phyloP scores from a whole-genome alignment of 2,797 vertebrate species.

The Petrocephalus sullivani region DNA sequence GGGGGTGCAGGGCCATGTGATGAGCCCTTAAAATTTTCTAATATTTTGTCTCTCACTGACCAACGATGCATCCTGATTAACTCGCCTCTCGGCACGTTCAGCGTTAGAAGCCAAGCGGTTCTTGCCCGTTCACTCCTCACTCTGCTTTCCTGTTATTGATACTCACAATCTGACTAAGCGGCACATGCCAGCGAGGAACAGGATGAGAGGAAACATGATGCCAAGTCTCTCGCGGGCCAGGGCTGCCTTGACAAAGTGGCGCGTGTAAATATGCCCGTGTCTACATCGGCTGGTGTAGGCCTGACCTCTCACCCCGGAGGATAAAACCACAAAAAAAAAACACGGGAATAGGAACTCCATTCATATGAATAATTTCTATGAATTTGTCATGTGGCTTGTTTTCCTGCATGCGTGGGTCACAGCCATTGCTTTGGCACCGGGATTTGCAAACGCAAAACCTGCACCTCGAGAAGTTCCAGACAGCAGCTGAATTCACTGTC shows the following conservation, averaged over 20 bases:
- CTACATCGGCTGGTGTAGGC: neutral
- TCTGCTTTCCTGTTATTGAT: neutral
- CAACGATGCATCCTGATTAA: neutral
- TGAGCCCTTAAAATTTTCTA: neutral
- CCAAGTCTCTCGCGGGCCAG: neutral
- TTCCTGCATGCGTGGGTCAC: neutral
- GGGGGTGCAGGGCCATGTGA: neutral
- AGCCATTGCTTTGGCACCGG: no score
- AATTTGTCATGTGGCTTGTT: neutral
- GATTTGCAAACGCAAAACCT: neutral
- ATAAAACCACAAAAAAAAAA: neutral
- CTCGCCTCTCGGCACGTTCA: neutral
- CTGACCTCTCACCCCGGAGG: neutral
- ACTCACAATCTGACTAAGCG: neutral
- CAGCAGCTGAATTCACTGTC: neutral
- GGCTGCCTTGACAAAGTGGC: neutral
- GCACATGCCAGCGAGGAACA: neutral
- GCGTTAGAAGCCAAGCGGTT: neutral
- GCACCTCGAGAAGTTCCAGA: neutral
- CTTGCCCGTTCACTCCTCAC: neutral
- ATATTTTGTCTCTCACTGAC: neutral
- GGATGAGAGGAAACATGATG: neutral
- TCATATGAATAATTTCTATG: neutral
- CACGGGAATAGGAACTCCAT: neutral
- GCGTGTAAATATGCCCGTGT: neutral